These are phyloP conservation scores for Buceros bicornis DNA, from an alignment of 2,797 vertebrate species.

Conservation along the genomic window DNA sequence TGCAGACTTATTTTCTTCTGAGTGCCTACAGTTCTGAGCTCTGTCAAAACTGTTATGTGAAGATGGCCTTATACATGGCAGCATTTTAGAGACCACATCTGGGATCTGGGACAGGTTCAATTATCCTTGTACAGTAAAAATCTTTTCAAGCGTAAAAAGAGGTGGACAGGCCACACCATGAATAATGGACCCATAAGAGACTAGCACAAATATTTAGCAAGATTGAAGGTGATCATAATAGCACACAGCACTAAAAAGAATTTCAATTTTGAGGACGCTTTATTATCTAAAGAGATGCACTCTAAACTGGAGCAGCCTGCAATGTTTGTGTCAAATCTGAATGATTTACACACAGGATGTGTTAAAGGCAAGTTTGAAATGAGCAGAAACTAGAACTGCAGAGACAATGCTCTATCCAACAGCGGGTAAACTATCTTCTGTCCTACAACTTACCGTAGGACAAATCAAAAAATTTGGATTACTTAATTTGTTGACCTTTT, in stretches of 20 bases:
- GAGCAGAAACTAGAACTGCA: not conserved
- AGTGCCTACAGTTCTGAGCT: conserved; percentile 6
- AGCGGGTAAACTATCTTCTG: not conserved
- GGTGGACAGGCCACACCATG: not conserved
- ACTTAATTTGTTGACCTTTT: conserved; percentile 22
- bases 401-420: not conserved
- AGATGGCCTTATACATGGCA: not conserved
- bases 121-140: conserved; percentile 12
- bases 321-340: not conserved
- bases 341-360: not conserved
- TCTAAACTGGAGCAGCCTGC: not conserved
- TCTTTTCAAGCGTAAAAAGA: conserved; percentile 33
- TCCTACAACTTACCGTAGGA: not conserved
- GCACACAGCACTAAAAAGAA: not conserved
- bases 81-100: conserved; percentile 1
- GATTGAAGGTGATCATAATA: not conserved
- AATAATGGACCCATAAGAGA: not conserved
- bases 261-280: not conserved
- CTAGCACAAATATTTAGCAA: not conserved
- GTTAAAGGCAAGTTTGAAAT: not conserved
- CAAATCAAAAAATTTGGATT: not conserved
- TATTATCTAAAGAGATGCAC: not conserved
- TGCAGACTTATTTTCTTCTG: conserved; percentile 4
- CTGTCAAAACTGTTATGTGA: not conserved
- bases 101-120: conserved; percentile 13